Conservation (phyloP, 1,140 invertebrate species). For the Subanguina moxae region DNA sequence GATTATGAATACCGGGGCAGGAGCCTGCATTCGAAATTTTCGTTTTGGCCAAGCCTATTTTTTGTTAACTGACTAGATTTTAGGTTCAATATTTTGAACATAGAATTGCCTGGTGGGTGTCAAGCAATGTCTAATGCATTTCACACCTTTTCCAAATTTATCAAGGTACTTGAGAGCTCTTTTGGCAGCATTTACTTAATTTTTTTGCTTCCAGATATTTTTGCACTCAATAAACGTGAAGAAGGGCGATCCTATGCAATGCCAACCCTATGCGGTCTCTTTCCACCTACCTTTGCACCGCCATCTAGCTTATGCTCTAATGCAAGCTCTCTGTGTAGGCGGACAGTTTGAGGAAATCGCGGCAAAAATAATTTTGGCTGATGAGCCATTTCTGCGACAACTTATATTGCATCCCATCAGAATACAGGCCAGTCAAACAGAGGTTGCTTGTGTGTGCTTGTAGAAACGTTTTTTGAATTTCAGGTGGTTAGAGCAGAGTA, state of each 20-base stretch:
- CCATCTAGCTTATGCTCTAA: neutral
- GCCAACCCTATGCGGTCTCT: conserved; percentile 13
- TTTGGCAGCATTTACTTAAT: too few species aligned
- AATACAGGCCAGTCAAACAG: conserved; percentile 3
- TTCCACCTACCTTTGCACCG: conserved; percentile 20
- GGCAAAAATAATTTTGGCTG: neutral
- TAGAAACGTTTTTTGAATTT: neutral
- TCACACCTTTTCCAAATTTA: too few species aligned
- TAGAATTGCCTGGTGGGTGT: too few species aligned
- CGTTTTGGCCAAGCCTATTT: too few species aligned
- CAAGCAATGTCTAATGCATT: too few species aligned
- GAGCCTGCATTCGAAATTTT: too few species aligned
- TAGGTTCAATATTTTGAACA: too few species aligned
- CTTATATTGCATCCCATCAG: conserved; percentile 6
- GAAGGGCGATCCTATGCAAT: conserved; percentile 4
- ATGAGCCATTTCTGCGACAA: conserved; percentile 3
- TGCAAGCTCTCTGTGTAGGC: neutral
- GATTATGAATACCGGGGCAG: too few species aligned
- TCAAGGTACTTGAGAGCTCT: too few species aligned
- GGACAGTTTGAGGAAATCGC: conserved; percentile 9
- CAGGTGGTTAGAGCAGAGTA: conserved; percentile 18
- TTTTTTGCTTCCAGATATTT: neutral
- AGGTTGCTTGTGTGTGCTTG: neutral
- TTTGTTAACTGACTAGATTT: neutral
- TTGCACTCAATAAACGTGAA: conserved; percentile 3